Evolutionary conservation across 1,140 invertebrate species (phyloP), one percentile per base, ranked within the genome.

Genomic region (Apis laboriosa): DNA sequence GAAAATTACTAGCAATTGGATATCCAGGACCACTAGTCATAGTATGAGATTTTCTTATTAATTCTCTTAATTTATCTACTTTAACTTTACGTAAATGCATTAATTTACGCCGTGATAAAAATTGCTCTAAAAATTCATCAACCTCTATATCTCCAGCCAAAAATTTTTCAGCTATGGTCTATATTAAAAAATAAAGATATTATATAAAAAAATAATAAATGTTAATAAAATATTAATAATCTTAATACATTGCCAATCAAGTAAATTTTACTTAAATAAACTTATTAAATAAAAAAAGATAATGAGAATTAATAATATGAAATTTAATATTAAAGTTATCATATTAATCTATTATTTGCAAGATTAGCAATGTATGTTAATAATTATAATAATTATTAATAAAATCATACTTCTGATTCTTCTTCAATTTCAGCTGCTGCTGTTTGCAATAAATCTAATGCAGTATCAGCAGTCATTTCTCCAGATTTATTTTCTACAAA

Each of bases 341-440:
- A 43, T 43, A 43, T 43, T 43, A 43, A 43, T 43, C 5, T 43
- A 43, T 28, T 64, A 12, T 15, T 21, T 17, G 0, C 13, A 1
- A 28, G 13, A 17, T 15, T 63, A 12, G 28, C 63, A 66, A 66
- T 34, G 17, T 66, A 34, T 43, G 34, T 66, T 66, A n/a, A n/a
- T 28, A n/a, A 68, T 68, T n/a, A 43, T 49, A 81, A 78, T 80
- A 80, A 67, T 43, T 43, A 43, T 43, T 43, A 61, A 55, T 72
- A 53, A 72, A 55, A 76, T 77, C n/a, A 28, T 90, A 96, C 95
- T 92, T 99, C 98, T 51, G 97, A 97, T 92, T 97, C 95, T 93
- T 98, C 98, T 94, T 99, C 98, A 70, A 96, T 96, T 95, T 98
- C 97, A 74, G 97, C 97, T 70, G 97, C 96, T 21, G 97, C 96